These are phyloP conservation scores for Pyrgus malvae DNA, from an alignment of 2,888 invertebrate species.

Conservation along the genomic window DNA sequence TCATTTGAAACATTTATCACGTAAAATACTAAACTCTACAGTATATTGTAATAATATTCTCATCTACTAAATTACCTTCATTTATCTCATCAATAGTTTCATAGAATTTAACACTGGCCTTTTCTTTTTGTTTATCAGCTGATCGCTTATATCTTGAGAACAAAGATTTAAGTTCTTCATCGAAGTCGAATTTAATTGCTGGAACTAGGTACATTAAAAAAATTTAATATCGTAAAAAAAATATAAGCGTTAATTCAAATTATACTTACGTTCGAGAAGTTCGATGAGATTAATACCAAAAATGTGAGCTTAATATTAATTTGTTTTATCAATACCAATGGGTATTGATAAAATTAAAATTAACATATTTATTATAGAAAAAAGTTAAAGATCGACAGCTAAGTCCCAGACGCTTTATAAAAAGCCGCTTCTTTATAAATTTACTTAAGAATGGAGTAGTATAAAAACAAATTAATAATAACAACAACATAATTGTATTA, in stretches of 20 bases:
- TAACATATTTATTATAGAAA: too few relatives aligned
- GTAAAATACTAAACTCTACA: too few relatives aligned
- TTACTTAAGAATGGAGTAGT: background rate
- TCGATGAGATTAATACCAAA: background rate
- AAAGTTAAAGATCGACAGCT: too few relatives aligned
- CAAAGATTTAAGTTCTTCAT: constrained; percentile 1
- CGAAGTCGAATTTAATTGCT: constrained; percentile 9
- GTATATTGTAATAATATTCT: too few relatives aligned
- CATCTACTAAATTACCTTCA: constrained; percentile 52
- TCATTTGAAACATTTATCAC: too few relatives aligned
- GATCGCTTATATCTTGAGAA: constrained; percentile 52
- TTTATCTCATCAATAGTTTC: constrained; percentile 61
- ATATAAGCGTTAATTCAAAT: background rate
- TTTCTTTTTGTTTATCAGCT: constrained; percentile 44
- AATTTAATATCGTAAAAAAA: background rate
- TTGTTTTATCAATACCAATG: too few relatives aligned
- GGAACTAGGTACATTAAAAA: constrained; percentile 6
- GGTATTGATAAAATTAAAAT: too few relatives aligned
- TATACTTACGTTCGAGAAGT: constrained; percentile 7
- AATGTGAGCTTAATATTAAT: too few relatives aligned
- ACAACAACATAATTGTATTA: background rate
- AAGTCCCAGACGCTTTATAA: too few relatives aligned
- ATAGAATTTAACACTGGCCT: constrained; percentile 52
- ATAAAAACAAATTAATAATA: background rate
- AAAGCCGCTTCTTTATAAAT: too few relatives aligned